A percentile compares a stretch with the other conserved stretches of the same genome.
phyloP scores from a whole-genome alignment of 2,797 vertebrate species.

The Acanthurus leucopareius region DNA sequence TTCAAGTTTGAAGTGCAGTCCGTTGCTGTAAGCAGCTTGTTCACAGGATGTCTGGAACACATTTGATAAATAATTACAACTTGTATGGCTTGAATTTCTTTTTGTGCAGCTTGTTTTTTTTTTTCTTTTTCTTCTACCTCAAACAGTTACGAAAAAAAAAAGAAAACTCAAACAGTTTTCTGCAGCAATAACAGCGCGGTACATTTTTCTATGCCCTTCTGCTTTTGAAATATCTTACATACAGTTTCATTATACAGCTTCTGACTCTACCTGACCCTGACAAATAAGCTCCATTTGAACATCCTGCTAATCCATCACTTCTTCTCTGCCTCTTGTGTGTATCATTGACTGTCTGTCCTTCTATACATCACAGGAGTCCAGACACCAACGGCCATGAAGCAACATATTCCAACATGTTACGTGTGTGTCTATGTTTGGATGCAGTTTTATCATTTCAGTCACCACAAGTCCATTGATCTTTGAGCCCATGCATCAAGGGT shows the following conservation, averaged over 20 bases:
- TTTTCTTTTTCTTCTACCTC: too few relatives aligned
- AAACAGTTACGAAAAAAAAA: too few relatives aligned
- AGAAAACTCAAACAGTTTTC: neutral
- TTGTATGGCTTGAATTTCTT: neutral
- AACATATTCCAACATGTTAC: slow-evolving; percentile 26
- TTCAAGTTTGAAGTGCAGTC: slow-evolving; percentile 2
- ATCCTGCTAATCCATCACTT: slow-evolving; percentile 18
- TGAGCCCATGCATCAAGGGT: slow-evolving; percentile 35
- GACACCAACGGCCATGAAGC: neutral
- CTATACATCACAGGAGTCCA: slow-evolving; percentile 12
- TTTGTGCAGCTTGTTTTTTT: neutral
- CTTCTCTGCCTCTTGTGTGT: slow-evolving; percentile 1
- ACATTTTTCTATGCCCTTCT: neutral
- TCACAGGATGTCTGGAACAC: slow-evolving; percentile 13
- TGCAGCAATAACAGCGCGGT: neutral
- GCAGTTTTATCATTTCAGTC: slow-evolving; percentile 32
- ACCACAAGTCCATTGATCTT: slow-evolving; percentile 55
- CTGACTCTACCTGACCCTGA: slow-evolving; percentile 25
- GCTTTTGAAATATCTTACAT: neutral
- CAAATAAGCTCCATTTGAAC: slow-evolving; percentile 13
- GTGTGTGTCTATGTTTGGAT: slow-evolving; percentile 23
- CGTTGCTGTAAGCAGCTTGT: slow-evolving; percentile 7
- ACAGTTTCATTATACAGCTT: slow-evolving; percentile 4
- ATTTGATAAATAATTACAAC: slow-evolving; percentile 20
- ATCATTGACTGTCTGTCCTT: slow-evolving; percentile 28